Conservation (phyloP, 2,113 vertebrate genomes). For the Onychorhynchus coronatus region DNA sequence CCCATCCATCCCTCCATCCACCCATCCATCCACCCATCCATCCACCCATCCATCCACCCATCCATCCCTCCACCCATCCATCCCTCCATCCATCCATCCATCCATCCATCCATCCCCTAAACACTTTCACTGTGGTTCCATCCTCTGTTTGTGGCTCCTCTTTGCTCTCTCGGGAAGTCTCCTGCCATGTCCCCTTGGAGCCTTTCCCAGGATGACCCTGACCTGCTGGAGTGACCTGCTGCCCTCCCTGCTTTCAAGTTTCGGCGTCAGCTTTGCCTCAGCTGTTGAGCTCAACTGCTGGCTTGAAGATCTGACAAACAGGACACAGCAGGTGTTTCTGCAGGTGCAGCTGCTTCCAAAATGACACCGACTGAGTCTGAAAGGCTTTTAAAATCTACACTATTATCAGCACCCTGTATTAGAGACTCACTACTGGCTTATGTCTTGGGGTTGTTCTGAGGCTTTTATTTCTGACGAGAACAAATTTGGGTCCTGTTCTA, state of each 20-base stretch:
- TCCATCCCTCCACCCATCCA: too few species aligned
- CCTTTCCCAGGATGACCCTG: neutral
- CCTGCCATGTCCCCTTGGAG: neutral
- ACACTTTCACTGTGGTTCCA: neutral
- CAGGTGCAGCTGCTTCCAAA: neutral
- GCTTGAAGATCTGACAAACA: neutral
- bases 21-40: neutral
- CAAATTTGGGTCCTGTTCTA: neutral
- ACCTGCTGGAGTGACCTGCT: neutral
- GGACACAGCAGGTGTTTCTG: neutral
- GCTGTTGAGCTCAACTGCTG: neutral
- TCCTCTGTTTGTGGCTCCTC: neutral
- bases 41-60: neutral
- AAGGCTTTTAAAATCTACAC: neutral
- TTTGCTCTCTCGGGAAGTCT: neutral
- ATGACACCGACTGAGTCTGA: neutral
- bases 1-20: neutral
- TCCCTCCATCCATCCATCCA: neutral
- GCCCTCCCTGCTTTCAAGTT: neutral
- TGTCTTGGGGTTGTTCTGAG: neutral
- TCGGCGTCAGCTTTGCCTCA: neutral
- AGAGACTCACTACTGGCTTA: neutral
- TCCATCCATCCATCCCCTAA: neutral
- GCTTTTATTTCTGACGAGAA: neutral
- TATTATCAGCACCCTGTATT: neutral